Evolutionary conservation across 2,888 invertebrate genomes (phyloP).

Genomic region (Choristoneura rosaceana): DNA sequence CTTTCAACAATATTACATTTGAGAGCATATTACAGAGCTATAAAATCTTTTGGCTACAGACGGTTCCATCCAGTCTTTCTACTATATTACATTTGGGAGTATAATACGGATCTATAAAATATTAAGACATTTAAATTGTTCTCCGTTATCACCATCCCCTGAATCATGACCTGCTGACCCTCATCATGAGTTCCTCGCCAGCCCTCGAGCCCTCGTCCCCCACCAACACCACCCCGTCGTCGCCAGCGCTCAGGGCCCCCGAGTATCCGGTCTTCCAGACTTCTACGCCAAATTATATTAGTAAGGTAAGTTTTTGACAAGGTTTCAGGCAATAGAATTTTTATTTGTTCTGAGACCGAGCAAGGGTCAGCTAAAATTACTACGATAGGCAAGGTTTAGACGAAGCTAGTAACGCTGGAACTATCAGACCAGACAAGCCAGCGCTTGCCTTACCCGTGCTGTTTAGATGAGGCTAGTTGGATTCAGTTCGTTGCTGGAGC

Average conservation of each 20-base stretch:
- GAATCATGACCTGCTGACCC: constrained; percentile 63
- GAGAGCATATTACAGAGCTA: background rate
- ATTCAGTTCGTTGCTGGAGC: no score
- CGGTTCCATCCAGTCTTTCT: background rate
- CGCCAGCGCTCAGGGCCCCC: constrained; percentile 65
- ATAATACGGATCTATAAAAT: background rate
- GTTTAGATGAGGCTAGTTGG: no score
- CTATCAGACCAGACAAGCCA: no score
- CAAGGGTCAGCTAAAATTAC: no score
- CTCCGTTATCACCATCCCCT: background rate
- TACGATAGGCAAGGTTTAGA: no score
- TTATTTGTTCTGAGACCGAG: no score
- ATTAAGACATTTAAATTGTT: background rate
- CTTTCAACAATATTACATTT: background rate
- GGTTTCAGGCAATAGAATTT: no score
- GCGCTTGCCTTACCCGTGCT: no score
- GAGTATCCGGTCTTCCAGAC: constrained; percentile 71
- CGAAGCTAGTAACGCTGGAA: no score
- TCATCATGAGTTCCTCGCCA: constrained; percentile 81
- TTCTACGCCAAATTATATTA: constrained; percentile 73
- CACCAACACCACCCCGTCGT: constrained; percentile 72
- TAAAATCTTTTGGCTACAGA: no score
- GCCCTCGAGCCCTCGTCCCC: constrained; percentile 80
- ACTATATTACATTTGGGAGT: background rate
- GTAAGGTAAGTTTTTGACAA: constrained; percentile 60